A percentile compares a stretch with the other conserved stretches of the same genome.
Evolutionary conservation across 2,888 invertebrate genomes (phyloP).

Genomic region (Deilephila porcellus): DNA sequence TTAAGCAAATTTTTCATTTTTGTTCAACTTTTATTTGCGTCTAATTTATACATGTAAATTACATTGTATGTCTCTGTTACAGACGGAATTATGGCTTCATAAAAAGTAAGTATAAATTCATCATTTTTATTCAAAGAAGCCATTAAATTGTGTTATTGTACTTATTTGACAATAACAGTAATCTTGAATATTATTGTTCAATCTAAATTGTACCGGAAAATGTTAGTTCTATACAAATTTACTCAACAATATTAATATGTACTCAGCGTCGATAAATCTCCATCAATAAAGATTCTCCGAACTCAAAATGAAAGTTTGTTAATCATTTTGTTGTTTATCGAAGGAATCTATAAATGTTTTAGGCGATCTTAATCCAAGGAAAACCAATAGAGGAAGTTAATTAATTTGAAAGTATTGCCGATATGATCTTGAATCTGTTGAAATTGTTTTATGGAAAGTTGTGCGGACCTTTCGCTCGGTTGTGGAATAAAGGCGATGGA

Average conservation of each 20-base stretch:
- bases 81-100: no score
- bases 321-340: conserved; percentile 27
- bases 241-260: not conserved
- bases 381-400: conserved; percentile 58
- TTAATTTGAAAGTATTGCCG: conserved; percentile 57
- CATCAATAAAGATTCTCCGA: conserved; percentile 8
- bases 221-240: not conserved
- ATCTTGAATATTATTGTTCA: no score
- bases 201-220: no score
- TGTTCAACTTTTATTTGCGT: no score
- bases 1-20: no score
- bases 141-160: no score
- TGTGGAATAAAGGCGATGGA: conserved; percentile 33
- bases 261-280: not conserved
- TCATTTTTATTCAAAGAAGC: no score
- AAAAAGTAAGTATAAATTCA: no score
- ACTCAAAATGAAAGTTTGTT: conserved; percentile 32
- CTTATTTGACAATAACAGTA: no score
- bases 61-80: no score
- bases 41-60: no score
- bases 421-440: conserved; percentile 47
- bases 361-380: conserved; percentile 38
- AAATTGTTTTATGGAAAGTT: conserved; percentile 52
- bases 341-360: conserved; percentile 25
- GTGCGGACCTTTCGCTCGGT: conserved; percentile 38